Base-by-base conservation (phyloP, 2,113 vertebrate species). In the Fregata magnificens region DNA sequence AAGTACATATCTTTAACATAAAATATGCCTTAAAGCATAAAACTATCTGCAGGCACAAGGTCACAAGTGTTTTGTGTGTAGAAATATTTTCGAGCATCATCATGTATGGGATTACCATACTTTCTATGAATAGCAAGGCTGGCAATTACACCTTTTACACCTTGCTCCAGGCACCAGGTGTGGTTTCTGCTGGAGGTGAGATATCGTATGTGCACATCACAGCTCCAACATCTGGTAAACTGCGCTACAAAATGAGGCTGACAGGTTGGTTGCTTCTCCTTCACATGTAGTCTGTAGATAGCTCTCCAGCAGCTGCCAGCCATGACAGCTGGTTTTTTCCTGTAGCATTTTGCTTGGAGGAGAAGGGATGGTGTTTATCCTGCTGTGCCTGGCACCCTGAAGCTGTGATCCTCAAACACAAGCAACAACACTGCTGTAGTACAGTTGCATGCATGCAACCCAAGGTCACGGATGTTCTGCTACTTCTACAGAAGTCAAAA, bases 61-160 rank as follows among this genome's bases (percentile, higher is more conserved):
- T 85, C 56, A 58, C 19, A 89, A 55, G 13, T 2, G 0, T 14
- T 61, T 24, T 44, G 16, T 3, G 1, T 6, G 24, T 11, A 47
- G 62, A 67, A 70, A 56, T 79, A 69, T 70, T 79, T 82, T 17
- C 1, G 0, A 89, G 16, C 3, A 2, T 52, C 29, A 40, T 81
- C 38, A 11, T 9, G 5, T 15, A 42, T 12, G 5, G 16, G 34
- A 95, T 95, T 77, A 93, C 47, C n/a, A 38, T 21, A 50, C 45
- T 77, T 89, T 40, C 67, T 80, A 25, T 31, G 26, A 88, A 82
- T 10, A 87, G 42, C 32, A 79, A 45, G 38, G 29, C 82, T 77
- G 76, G n/a, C 82, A 90, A 6, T 34, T 55, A 12, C 34, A 74
- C 29, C 24, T 73, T 56, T 38, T 19, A 29, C 3, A 6, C 45